phyloP scores from a whole-genome alignment of 2,113 vertebrate species.

The Xyrauchen texanus region DNA sequence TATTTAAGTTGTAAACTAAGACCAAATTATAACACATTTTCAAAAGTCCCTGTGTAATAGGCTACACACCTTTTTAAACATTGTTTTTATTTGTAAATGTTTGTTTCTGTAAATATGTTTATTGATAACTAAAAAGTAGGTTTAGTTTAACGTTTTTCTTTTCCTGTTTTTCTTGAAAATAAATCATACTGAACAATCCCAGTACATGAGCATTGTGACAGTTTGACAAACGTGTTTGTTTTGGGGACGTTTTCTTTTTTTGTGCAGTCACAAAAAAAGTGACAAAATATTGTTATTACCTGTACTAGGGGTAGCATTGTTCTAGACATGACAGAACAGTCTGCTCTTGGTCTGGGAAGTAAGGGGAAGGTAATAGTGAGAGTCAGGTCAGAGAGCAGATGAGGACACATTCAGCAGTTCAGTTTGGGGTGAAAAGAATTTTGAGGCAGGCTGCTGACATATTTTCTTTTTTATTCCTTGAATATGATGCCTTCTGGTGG shows the following conservation, averaged over 20 bases:
- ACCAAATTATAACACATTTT: neutral
- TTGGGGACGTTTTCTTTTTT: too few species aligned
- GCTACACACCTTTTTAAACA: too few species aligned
- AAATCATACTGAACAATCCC: neutral
- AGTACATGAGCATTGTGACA: too few species aligned
- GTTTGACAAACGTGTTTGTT: too few species aligned
- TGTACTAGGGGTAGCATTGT: neutral
- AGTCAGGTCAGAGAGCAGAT: slow-evolving; percentile 5
- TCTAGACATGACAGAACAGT: neutral
- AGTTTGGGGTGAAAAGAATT: neutral
- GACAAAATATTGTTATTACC: neutral
- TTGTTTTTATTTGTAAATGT: too few species aligned
- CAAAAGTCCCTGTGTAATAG: too few species aligned
- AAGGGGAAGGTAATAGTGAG: slow-evolving; percentile 1
- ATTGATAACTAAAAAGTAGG: too few species aligned
- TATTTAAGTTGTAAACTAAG: neutral
- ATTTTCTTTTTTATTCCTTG: slow-evolving; percentile 15
- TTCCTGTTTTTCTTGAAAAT: neutral
- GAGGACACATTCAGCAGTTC: slow-evolving; percentile 2
- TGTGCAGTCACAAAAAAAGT: neutral
- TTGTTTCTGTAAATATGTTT: too few species aligned
- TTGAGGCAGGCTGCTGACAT: too few species aligned
- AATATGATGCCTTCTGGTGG: slow-evolving; percentile 61
- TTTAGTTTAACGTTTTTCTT: too few species aligned
- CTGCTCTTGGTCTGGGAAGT: neutral